A percentile compares a stretch with the other conserved stretches of the same genome.
Evolutionary conservation across 2,888 invertebrate species (phyloP).

Genomic region (Sipunculus nudus): DNA sequence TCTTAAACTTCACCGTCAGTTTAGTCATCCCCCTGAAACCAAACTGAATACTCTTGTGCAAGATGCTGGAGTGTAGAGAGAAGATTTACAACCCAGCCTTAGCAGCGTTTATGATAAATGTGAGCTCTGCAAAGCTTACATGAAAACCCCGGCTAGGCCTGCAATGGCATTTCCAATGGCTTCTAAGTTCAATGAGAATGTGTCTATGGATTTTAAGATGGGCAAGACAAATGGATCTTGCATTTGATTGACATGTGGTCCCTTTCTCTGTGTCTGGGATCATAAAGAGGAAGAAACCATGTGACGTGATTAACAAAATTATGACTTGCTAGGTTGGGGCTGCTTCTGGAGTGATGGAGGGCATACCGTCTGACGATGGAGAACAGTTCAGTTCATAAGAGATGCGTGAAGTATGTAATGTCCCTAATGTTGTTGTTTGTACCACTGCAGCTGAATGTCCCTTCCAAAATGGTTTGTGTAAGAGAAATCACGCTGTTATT

Average conservation of each 20-base stretch:
- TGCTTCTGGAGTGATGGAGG: too few relatives aligned
- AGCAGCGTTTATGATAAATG: constrained; percentile 1
- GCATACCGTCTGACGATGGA: too few relatives aligned
- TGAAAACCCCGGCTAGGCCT: constrained; percentile 10
- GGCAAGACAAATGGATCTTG: constrained; percentile 5
- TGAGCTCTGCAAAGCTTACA: constrained; percentile 8
- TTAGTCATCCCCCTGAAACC: constrained; percentile 4
- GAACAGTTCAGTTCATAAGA: too few relatives aligned
- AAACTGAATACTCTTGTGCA: constrained; percentile 7
- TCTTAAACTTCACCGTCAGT: constrained; percentile 5
- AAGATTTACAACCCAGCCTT: not conserved
- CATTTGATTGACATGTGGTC: constrained; percentile 18
- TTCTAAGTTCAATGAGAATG: constrained; percentile 4
- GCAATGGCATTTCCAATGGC: constrained; percentile 6
- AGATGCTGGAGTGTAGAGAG: constrained; percentile 9
- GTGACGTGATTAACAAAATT: not conserved
- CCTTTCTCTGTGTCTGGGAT: constrained; percentile 1
- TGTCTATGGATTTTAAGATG: constrained; percentile 13
- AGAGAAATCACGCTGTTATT: too few relatives aligned
- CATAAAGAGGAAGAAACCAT: constrained; percentile 1
- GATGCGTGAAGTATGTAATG: too few relatives aligned
- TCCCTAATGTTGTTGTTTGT: too few relatives aligned
- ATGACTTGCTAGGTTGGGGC: not conserved
- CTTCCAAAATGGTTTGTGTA: too few relatives aligned
- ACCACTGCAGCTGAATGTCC: too few relatives aligned